A percentile compares a stretch with the other conserved stretches of the same genome.
Conservation (phyloP, 2,797 vertebrate species). For the Sebastes steindachneri region DNA sequence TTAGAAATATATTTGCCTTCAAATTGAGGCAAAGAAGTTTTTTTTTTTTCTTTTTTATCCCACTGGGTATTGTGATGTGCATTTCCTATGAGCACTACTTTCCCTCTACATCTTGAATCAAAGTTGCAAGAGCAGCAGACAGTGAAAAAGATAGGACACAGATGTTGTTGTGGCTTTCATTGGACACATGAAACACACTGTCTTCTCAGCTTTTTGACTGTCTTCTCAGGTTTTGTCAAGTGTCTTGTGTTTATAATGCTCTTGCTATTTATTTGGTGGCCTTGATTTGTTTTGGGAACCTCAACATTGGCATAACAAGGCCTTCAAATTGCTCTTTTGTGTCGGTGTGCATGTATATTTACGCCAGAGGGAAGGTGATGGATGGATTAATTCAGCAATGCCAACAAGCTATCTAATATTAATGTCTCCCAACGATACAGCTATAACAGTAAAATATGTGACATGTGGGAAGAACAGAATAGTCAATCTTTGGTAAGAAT, state of each 20-base stretch:
- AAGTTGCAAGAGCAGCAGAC: conserved; percentile 26
- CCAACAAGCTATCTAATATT: conserved; percentile 9
- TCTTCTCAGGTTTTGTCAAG: conserved; percentile 33
- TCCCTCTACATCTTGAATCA: conserved; percentile 28
- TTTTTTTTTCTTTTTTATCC: background rate
- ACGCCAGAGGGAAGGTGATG: background rate
- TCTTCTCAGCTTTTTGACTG: conserved; percentile 17
- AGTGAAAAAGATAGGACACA: conserved; percentile 50
- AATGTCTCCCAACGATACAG: background rate
- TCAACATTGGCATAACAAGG: background rate
- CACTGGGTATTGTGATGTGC: conserved; percentile 6
- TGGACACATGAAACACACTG: conserved; percentile 41
- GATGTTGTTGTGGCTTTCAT: conserved; percentile 64
- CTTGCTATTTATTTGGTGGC: conserved; percentile 25
- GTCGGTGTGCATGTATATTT: conserved; percentile 5
- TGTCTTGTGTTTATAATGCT: conserved; percentile 17
- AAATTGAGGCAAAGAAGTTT: background rate
- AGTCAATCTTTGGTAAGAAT: background rate
- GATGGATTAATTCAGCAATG: conserved; percentile 3
- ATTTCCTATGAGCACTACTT: conserved; percentile 27
- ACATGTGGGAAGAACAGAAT: background rate
- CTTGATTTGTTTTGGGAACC: conserved; percentile 69
- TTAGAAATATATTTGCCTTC: background rate
- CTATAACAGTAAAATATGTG: background rate
- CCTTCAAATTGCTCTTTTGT: background rate